phyloP scores from a whole-genome alignment of 2,888 invertebrate genomes.

The Cheilosia grossa region DNA sequence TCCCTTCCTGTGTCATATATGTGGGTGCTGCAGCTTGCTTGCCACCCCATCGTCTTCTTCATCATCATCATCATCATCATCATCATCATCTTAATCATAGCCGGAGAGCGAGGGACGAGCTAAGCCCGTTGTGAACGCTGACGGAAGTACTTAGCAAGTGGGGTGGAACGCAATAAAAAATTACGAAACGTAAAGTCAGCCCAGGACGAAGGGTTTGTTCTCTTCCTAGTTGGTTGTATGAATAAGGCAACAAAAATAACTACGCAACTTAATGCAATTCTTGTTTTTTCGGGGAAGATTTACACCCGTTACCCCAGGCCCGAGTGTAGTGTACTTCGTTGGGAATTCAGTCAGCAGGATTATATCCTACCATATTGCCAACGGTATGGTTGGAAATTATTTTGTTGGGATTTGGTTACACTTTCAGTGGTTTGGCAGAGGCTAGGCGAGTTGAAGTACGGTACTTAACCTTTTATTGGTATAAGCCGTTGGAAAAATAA shows the following conservation, averaged over 20 bases:
- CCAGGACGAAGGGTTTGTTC: conserved; percentile 23
- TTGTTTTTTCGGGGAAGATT: conserved; percentile 28
- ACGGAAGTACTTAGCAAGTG: conserved; percentile 75
- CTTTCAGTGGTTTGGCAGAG: conserved; percentile 27
- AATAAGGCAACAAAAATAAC: conserved; percentile 63
- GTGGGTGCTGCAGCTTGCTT: conserved; percentile 5
- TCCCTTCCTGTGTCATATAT: conserved; percentile 18
- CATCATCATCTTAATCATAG: not conserved
- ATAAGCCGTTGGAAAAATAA: conserved; percentile 62
- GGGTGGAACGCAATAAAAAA: conserved; percentile 75
- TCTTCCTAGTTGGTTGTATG: not conserved
- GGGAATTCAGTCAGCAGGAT: conserved; percentile 58
- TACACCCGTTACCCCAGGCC: conserved; percentile 32
- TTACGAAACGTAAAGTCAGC: conserved; percentile 70
- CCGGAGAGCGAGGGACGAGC: conserved; percentile 43
- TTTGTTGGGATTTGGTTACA: conserved; percentile 59
- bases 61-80: not conserved
- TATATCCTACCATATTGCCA: conserved; percentile 34
- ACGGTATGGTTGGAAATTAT: conserved; percentile 44
- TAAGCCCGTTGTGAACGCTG: conserved; percentile 67
- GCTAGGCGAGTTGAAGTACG: conserved; percentile 64
- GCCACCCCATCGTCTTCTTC: conserved; percentile 14
- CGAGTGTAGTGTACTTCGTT: conserved; percentile 11
- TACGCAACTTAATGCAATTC: conserved; percentile 68
- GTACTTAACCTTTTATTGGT: conserved; percentile 74